phyloP scores from a whole-genome alignment of 2,797 vertebrate genomes.

The Pseudotriccus pelzelni region DNA sequence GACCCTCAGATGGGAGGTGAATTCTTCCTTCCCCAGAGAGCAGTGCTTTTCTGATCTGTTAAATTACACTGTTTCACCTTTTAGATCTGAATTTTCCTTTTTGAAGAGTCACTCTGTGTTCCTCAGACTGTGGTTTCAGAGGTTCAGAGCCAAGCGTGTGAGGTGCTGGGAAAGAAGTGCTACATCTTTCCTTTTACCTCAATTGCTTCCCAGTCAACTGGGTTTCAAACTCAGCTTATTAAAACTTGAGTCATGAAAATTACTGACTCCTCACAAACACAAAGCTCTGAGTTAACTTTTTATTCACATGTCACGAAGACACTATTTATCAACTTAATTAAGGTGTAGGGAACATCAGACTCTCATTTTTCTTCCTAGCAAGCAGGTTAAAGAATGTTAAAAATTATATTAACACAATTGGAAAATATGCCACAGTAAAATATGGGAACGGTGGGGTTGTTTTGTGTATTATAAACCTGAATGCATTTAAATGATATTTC shows the following conservation, averaged over 20 bases:
- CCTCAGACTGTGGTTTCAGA: not conserved
- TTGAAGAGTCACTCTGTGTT: not conserved
- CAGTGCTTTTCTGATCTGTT: not conserved
- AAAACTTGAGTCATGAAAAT: constrained; percentile 25
- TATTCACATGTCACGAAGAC: not conserved
- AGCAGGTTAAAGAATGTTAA: constrained; percentile 13
- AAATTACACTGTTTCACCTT: not conserved
- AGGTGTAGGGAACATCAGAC: not conserved
- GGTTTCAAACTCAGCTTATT: not conserved
- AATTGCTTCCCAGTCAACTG: not conserved
- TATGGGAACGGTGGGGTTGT: rapidly evolving
- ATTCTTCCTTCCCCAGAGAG: not conserved
- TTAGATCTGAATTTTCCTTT: not conserved
- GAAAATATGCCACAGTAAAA: not conserved
- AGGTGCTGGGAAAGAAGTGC: not conserved
- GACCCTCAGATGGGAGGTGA: rapidly evolving
- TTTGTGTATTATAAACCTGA: not conserved
- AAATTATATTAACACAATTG: not conserved
- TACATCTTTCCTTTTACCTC: not conserved
- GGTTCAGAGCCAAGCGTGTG: not conserved
- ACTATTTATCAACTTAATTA: not conserved
- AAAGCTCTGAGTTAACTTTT: not conserved
- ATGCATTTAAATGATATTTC: not conserved
- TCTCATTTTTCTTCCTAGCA: not conserved
- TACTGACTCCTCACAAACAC: not conserved